phyloP scores from a whole-genome alignment of 2,113 vertebrate species.

The Rana temporaria region DNA sequence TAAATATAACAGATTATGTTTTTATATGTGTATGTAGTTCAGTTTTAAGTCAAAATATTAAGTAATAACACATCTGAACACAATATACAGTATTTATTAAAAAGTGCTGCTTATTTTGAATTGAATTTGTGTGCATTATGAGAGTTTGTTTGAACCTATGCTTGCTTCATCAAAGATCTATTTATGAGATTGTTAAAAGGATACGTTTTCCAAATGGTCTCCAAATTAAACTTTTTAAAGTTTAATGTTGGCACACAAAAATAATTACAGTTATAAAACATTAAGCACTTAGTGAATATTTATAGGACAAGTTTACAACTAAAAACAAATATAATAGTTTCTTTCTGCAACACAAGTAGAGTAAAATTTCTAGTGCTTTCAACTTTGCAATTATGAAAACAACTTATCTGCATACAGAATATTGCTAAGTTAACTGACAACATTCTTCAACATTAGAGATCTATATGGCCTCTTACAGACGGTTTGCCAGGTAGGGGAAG shows the following conservation, averaged over 20 bases:
- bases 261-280: slow-evolving; percentile 83
- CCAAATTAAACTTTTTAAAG: slow-evolving; percentile 85
- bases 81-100: too few species aligned
- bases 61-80: too few species aligned
- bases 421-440: neutral
- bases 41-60: too few species aligned
- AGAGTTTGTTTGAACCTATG: slow-evolving; percentile 68
- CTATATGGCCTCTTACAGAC: neutral
- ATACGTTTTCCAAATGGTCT: slow-evolving; percentile 78
- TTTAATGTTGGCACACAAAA: slow-evolving; percentile 81
- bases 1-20: too few species aligned
- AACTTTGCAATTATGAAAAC: neutral
- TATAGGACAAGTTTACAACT: slow-evolving; percentile 74
- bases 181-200: slow-evolving; percentile 84
- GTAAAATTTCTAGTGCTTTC: neutral
- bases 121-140: slow-evolving; percentile 73
- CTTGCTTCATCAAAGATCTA: slow-evolving; percentile 79
- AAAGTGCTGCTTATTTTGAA: too few species aligned
- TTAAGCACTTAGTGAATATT: slow-evolving; percentile 80
- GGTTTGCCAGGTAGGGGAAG: too few species aligned
- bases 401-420: neutral
- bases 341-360: slow-evolving; percentile 58
- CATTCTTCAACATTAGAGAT: neutral
- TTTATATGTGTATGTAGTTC: too few species aligned
- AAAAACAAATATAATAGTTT: slow-evolving; percentile 72